Evolutionary conservation across 2,113 vertebrate genomes (phyloP), one percentile per base, ranked within the genome.

Genomic region (Antechinus stuartii): DNA sequence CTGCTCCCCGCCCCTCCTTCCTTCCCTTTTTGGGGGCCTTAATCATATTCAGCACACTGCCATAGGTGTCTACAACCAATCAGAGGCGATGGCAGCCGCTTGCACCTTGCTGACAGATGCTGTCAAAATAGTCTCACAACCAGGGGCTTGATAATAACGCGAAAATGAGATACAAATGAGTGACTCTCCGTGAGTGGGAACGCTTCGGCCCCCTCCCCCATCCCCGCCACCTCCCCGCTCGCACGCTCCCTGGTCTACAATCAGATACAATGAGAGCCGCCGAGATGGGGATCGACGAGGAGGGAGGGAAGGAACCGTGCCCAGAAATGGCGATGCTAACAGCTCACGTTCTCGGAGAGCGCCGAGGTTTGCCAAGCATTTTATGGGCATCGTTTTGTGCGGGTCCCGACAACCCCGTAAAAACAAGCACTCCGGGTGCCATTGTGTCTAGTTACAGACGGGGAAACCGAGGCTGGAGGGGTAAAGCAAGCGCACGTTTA

Each of bases 51-150:
- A 47, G 94, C 54, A 0, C 84, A 1, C 94, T 24, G 14, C 96
- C 94, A 94, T 68, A 68, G 96, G 97, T 93, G 98, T 94, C 98
- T 92, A 92, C 93, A 89, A 95, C 96, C 84, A 55, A 96, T 96
- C 54, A 91, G 92, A 97, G 97, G 97, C 94, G 97, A 95, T 94
- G 97, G 97, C 97, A 98, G 98, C 76, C 1, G 5, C 97, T 92
- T 92, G 96, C 92, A 96, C 97, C 97, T 98, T 89, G 94, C 98
- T 96, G 97, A 98, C 97, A 98, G 97, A 95, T 92, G 96, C 98
- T 93, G 91, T 97, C 97, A 97, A 96, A 54, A 91, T 91, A 97
- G 95, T 22, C 94, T 92, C 94, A 91, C 97, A 56, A 97, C 91
- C 16, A 2, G 92, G 9, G 49, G 95, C 97, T 97, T 19, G 97